Percentiles rank a stretch among this genome's conserved stretches.
Evolutionary conservation across 2,113 vertebrate genomes (phyloP).

Genomic region (Orycteropus afer): DNA sequence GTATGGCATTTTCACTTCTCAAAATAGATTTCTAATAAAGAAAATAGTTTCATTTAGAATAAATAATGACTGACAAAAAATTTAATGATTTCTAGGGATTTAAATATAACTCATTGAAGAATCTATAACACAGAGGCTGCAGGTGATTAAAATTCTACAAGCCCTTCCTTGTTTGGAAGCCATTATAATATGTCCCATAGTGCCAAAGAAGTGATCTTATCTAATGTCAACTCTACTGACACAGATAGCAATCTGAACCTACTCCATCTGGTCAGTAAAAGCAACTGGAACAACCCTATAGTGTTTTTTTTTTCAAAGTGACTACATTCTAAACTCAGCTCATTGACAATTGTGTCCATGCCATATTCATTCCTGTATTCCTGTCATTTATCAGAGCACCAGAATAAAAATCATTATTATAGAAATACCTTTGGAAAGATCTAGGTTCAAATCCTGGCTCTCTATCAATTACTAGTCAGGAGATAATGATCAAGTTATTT

Average conservation of each 20-base stretch:
- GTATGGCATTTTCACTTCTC: neutral
- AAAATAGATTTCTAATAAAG: slow-evolving; percentile 45
- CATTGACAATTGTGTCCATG: neutral
- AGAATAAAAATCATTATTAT: slow-evolving; percentile 8
- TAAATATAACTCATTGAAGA: slow-evolving; percentile 39
- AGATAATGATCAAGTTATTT: neutral
- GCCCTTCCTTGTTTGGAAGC: slow-evolving; percentile 30
- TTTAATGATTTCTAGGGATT: slow-evolving; percentile 30
- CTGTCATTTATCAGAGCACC: neutral
- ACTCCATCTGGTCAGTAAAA: neutral
- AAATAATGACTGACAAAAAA: slow-evolving; percentile 28
- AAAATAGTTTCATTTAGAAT: slow-evolving; percentile 52
- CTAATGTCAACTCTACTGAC: neutral
- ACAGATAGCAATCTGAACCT: neutral
- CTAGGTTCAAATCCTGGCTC: neutral
- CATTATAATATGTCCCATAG: neutral
- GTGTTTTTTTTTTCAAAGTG: slow-evolving; percentile 45
- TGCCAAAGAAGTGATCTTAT: neutral
- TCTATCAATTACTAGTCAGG: neutral
- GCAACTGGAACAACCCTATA: neutral
- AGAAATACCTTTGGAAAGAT: neutral
- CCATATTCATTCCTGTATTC: neutral
- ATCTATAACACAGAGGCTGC: neutral
- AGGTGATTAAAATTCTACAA: neutral
- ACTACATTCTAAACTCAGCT: neutral